Evolutionary conservation across 2,888 invertebrate genomes (phyloP).

Genomic region (Xestia ashworthii): DNA sequence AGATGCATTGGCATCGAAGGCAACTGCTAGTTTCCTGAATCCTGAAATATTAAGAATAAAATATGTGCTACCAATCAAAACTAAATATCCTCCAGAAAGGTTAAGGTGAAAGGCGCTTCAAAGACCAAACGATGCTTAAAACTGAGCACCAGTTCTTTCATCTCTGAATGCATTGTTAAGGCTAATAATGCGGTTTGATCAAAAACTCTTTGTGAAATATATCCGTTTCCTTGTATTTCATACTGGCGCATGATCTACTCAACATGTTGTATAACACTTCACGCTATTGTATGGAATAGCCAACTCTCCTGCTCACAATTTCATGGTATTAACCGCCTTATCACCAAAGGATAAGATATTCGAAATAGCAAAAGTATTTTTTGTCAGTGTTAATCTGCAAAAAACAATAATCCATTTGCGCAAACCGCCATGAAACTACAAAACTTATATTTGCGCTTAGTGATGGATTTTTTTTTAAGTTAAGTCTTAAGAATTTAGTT

Average conservation of each 20-base stretch:
- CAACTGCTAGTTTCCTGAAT: background rate
- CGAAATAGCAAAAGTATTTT: constrained; percentile 15
- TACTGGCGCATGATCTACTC: constrained; percentile 52
- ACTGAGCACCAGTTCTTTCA: constrained; percentile 13
- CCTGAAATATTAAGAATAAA: background rate
- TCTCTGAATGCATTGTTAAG: constrained; percentile 11
- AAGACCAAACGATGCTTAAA: constrained; percentile 1
- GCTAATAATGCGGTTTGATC: constrained; percentile 53
- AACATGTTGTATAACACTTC: constrained; percentile 59
- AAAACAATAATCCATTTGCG: constrained; percentile 53
- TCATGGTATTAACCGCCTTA: constrained; percentile 23
- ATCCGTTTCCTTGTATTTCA: constrained; percentile 66
- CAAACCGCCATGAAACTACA: constrained; percentile 49
- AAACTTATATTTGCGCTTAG: constrained; percentile 40
- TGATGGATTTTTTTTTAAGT: background rate
- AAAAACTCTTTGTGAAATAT: constrained; percentile 67
- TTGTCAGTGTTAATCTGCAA: constrained; percentile 51
- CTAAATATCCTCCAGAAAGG: background rate
- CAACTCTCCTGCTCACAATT: background rate
- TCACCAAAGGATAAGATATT: background rate
- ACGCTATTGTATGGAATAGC: constrained; percentile 40
- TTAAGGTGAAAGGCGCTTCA: background rate
- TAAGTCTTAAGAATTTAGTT: background rate
- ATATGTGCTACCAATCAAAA: background rate
- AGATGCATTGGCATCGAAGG: background rate